phyloP scores from a whole-genome alignment of 2,797 vertebrate genomes.

The Champsocephalus esox region DNA sequence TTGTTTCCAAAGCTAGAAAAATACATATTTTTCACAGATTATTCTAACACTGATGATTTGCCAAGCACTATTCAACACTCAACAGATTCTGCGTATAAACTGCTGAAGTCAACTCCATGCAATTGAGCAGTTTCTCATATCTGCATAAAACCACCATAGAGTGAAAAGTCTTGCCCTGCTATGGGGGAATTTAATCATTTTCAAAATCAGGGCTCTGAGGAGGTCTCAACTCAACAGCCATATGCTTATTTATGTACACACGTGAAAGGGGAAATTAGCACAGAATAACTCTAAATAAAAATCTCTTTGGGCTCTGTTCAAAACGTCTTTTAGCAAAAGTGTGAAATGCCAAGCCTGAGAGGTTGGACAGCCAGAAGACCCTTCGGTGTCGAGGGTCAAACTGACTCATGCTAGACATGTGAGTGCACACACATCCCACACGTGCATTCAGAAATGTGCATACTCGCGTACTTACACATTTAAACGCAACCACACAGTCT shows the following conservation, averaged over 20 bases:
- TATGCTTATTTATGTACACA: conserved; percentile 35
- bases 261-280: conserved; percentile 12
- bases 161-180: conserved; percentile 54
- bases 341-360: conserved; percentile 65
- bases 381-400: conserved; percentile 46
- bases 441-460: conserved; percentile 38
- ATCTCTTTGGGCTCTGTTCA: conserved; percentile 78
- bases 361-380: conserved; percentile 53
- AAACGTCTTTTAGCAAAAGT: conserved; percentile 68
- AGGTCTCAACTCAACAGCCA: conserved; percentile 17
- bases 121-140: conserved; percentile 54
- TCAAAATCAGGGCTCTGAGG: conserved; percentile 54
- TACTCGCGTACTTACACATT: conserved; percentile 7
- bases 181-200: conserved; percentile 38
- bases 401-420: conserved; percentile 37
- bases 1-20: conserved; percentile 75
- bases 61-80: conserved; percentile 50
- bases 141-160: conserved; percentile 50
- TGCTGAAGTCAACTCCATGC: conserved; percentile 62
- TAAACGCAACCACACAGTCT: conserved; percentile 62
- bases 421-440: conserved; percentile 31
- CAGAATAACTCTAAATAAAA: conserved; percentile 65
- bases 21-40: conserved; percentile 66
- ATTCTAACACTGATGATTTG: conserved; percentile 38
- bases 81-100: conserved; percentile 36